Conservation (phyloP, 2,797 vertebrate genomes). For the Sciaenops ocellatus region DNA sequence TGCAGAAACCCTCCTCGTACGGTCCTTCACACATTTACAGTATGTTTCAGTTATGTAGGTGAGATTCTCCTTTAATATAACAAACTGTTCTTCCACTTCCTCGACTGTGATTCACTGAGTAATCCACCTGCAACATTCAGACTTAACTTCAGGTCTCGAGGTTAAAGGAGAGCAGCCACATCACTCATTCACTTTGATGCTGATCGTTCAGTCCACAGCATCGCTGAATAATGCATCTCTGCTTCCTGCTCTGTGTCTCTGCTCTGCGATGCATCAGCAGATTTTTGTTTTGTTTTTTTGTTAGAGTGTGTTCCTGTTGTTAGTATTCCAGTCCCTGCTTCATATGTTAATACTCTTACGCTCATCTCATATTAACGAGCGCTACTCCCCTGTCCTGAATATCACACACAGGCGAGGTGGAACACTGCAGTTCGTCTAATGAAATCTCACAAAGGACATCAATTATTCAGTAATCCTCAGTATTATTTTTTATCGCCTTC, state of each 20-base stretch:
- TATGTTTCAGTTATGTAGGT: neutral
- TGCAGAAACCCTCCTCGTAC: too few relatives aligned
- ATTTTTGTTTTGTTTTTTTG: constrained; percentile 7
- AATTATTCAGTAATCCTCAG: constrained; percentile 55
- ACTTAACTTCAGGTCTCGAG: constrained; percentile 8
- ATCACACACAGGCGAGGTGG: constrained; percentile 22
- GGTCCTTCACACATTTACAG: neutral
- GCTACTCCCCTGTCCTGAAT: constrained; percentile 28
- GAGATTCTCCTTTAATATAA: neutral
- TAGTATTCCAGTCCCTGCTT: constrained; percentile 32
- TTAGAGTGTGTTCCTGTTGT: constrained; percentile 14
- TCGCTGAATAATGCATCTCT: constrained; percentile 67
- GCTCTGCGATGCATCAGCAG: constrained; percentile 52
- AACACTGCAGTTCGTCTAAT: constrained; percentile 27
- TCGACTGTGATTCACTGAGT: neutral
- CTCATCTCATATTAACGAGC: constrained; percentile 38
- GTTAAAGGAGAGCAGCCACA: constrained; percentile 15
- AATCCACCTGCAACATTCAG: neutral
- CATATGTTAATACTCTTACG: constrained; percentile 30
- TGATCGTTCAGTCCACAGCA: constrained; percentile 19
- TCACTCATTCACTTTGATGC: constrained; percentile 16
- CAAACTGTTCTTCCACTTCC: neutral
- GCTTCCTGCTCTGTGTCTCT: constrained; percentile 39
- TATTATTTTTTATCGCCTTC: constrained; percentile 30
- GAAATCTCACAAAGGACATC: constrained; percentile 51